Base-by-base conservation (phyloP, 2,797 vertebrate genomes). In the Schizothorax lantsangensis region DNA sequence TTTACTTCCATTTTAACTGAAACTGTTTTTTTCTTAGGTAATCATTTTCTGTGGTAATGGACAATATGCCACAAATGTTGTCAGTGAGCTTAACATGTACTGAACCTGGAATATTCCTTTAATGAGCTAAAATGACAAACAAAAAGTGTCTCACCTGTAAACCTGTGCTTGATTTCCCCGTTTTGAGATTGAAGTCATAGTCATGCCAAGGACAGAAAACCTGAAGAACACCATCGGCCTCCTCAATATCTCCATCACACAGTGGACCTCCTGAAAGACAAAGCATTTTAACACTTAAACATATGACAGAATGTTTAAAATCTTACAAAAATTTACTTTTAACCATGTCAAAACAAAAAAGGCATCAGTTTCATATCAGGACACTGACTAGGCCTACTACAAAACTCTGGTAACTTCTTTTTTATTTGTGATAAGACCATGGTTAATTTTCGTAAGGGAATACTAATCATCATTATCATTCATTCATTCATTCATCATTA, bases 181-280 rank as follows among this genome's bases (percentile, higher is more conserved):
- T 95, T 81, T 92, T 93, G 81, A 96, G 94, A 84, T 95, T 91
- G 90, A 96, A 96, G 88, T 95, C 88, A 75, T 95, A 96, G 84
- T 96, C 95, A 17, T 96, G 95, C 95, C 95, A 96, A 54, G 95
- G 95, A 77, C 95, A 96, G 91, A 95, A 94, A 72, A 96, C 95
- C 90, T 92, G 91, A 84, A 95, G 91, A 88, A 94, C 90, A 5
- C 93, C 95, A 43, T 94, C 91, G 1, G 94, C 92, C 66, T 96
- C 95, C 90, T 96, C 95, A 0, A 96, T 96, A 91, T 96, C 95
- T 81, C 95, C 95, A 36, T 96, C 93, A 88, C 95, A 95, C 73
- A 96, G 91, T 11, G 95, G 95, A 73, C 95, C 95, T 8, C 95
- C 95, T 96, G 88, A 40, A 86, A 59, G 71, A 26, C 33, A 52